phyloP scores from a whole-genome alignment of 2,888 invertebrate genomes.

The Orthonevra nobilis region DNA sequence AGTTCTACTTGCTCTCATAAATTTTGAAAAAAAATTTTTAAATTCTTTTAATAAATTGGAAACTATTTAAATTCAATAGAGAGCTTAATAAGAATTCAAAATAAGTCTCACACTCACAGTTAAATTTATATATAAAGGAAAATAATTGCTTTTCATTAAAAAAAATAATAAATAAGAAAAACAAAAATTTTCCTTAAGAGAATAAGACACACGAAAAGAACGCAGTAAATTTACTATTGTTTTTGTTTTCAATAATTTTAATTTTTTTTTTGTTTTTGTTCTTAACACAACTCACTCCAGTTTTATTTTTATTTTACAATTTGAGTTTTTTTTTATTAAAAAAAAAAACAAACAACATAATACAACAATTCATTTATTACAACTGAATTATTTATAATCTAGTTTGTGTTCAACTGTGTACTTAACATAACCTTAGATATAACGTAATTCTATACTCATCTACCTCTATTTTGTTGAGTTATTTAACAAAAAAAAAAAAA shows the following conservation, averaged over 20 bases:
- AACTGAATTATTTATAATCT: constrained; percentile 39
- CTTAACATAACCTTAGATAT: constrained; percentile 55
- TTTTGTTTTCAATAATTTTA: too few relatives aligned
- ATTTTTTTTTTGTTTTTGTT: too few relatives aligned
- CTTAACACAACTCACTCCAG: constrained; percentile 19
- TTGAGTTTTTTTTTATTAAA: too few relatives aligned
- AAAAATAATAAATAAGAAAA: constrained; percentile 12
- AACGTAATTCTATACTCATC: constrained; percentile 53
- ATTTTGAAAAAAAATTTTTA: neutral
- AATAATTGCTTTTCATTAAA: neutral
- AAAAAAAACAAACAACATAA: constrained; percentile 48
- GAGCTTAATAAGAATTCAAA: neutral
- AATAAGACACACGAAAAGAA: constrained; percentile 25
- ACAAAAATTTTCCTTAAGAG: constrained; percentile 11
- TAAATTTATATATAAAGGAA: neutral
- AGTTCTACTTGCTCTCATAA: constrained; percentile 1
- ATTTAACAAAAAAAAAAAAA: constrained; percentile 49
- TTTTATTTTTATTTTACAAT: constrained; percentile 24
- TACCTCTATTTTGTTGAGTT: constrained; percentile 57
- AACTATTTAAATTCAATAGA: neutral
- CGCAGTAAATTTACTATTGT: too few relatives aligned
- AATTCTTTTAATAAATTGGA: neutral
- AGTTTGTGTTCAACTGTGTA: constrained; percentile 55
- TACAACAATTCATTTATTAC: constrained; percentile 31
- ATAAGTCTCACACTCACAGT: constrained; percentile 19